A percentile compares a stretch with the other conserved stretches of the same genome.
phyloP scores from a whole-genome alignment of 1,140 invertebrate species.

The Rhagoletis pomonella region DNA sequence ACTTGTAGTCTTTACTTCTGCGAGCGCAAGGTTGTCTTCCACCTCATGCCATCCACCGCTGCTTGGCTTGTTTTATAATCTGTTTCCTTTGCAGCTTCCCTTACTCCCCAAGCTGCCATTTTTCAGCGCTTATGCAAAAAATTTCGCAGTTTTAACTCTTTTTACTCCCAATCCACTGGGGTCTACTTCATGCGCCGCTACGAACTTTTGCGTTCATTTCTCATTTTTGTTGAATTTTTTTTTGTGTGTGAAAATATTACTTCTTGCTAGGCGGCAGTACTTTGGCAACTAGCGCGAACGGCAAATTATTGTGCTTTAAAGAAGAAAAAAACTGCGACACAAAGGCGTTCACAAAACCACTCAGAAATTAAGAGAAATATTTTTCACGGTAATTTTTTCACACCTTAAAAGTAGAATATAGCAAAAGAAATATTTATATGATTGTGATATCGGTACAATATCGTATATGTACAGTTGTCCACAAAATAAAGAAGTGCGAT shows the following conservation, averaged over 20 bases:
- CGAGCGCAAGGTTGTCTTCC: background rate
- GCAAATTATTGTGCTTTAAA: background rate
- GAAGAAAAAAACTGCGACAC: background rate
- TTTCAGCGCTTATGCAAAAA: background rate
- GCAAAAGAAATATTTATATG: background rate
- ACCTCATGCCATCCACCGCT: background rate
- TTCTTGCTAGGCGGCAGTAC: background rate
- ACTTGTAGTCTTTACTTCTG: background rate
- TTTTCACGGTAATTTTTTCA: background rate
- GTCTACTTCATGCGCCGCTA: background rate
- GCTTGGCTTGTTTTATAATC: background rate
- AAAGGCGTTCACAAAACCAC: background rate
- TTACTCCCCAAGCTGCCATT: conserved; percentile 4
- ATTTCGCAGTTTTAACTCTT: background rate
- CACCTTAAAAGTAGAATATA: background rate
- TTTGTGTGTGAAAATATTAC: background rate
- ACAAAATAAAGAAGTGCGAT: no score
- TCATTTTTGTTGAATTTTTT: background rate
- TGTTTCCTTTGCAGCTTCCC: background rate
- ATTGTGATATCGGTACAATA: no score
- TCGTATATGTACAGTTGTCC: no score
- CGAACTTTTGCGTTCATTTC: conserved; percentile 13
- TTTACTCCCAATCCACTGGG: background rate
- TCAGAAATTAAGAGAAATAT: background rate
- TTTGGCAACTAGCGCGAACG: background rate